Base-by-base conservation (phyloP, 2,888 invertebrate species). In the Sesia apiformis region DNA sequence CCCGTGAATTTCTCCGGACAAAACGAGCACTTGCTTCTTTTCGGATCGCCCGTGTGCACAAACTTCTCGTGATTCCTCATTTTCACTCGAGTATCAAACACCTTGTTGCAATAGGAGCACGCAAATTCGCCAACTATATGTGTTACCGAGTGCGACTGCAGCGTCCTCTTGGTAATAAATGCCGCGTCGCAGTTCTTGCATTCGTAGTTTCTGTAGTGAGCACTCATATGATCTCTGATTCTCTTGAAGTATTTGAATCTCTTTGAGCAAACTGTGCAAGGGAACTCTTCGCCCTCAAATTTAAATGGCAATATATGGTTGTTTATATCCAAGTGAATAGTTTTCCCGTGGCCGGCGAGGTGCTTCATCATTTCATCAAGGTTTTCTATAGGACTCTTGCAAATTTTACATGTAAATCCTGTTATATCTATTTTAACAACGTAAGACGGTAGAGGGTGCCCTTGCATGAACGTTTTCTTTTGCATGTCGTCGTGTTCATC, bases 381-480 rank as follows among this genome's bases (percentile, higher is more conserved):
- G 3, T 66, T 65, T 1, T 68, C 61, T 0, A 82, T 60, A 39
- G 59, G 54, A 2, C 57, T 54, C 0, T 72, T 60, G 52, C 85
- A 85, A 38, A 79, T 56, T 3, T 65, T 70, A 56, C 84, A 85
- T 41, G 66, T 65, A 4, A 85, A 57, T 5, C 57, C 57, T 0
- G 82, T 81, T 0, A 84, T 76, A 41, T 85, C 85, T 3, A 85
- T 60, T 56, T 80, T 79, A 0, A 83, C 78, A 0, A 78, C 74
- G 51, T 77, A 78, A 49, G 69, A 67, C 0, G 78, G 74, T 0
- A 84, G 57, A 0, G 74, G 73, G 4, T 71, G 61, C 0, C 67
- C 68, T 50, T 41, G 6, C 49, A 52, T 52, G 40, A 49, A 55
- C 3, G n/a, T 55, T n/a, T 4, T n/a, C 40, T 49, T 55, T 4